Evolutionary conservation across 2,113 vertebrate genomes (phyloP).

Genomic region (Panthera tigris): DNA sequence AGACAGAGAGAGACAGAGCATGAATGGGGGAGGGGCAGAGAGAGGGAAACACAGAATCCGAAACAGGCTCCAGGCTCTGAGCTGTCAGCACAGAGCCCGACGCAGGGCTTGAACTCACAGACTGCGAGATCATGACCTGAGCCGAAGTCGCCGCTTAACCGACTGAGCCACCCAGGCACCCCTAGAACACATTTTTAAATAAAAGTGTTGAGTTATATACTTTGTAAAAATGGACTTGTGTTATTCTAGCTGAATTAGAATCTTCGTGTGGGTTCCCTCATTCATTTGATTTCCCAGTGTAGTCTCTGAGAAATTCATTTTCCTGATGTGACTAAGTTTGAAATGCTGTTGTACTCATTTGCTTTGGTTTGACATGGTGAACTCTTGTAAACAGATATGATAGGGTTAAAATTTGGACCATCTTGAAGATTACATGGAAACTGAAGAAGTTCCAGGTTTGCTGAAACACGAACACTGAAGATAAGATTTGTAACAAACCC

Average conservation of each 20-base stretch:
- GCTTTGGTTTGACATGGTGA: not conserved
- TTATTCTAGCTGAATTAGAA: not conserved
- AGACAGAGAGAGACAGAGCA: no score
- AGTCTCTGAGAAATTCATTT: not conserved
- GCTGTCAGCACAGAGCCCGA: no score
- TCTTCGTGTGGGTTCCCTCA: not conserved
- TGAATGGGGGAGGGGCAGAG: no score
- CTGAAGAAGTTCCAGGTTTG: not conserved
- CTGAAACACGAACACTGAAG: not conserved
- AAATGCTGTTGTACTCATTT: not conserved
- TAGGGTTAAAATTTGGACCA: constrained; percentile 34
- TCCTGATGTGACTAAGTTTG: not conserved
- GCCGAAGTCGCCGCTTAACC: no score
- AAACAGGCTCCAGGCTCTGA: no score
- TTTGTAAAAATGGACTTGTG: not conserved
- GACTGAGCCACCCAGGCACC: no score
- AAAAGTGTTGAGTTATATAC: not conserved
- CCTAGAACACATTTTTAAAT: not conserved
- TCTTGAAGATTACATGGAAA: not conserved
- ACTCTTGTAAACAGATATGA: not conserved
- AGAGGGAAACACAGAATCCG: no score
- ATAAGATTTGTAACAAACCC: constrained; percentile 16
- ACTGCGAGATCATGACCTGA: no score
- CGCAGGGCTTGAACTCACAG: no score
- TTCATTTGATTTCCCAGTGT: not conserved